These are phyloP conservation scores for Tokudaia muenninki DNA, from an alignment of 2,797 vertebrate species.

Conservation along the genomic window DNA sequence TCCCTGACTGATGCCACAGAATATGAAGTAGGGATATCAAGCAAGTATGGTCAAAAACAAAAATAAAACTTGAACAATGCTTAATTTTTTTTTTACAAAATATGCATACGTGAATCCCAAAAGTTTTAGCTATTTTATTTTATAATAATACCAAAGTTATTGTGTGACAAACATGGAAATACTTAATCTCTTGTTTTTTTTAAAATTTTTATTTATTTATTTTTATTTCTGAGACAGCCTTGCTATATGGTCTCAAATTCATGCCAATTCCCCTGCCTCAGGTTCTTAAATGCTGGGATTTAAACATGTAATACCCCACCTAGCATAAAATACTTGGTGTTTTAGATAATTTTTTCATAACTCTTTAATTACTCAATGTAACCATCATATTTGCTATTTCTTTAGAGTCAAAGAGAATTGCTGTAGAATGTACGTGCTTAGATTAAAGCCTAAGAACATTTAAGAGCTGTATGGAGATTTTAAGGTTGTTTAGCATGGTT, in stretches of 20 bases:
- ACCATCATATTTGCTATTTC: conserved; percentile 52
- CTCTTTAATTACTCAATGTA: conserved; percentile 16
- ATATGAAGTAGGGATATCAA: conserved; percentile 77
- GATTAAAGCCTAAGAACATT: neutral
- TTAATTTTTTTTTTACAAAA: conserved; percentile 79
- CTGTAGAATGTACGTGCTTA: conserved; percentile 31
- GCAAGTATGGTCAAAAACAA: conserved; percentile 78
- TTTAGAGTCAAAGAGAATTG: conserved; percentile 78
- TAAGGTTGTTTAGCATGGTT: neutral
- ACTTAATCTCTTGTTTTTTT: neutral
- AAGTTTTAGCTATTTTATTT: conserved; percentile 85
- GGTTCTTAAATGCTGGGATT: neutral
- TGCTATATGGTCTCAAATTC: neutral
- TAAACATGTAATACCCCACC: neutral
- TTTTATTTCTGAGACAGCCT: neutral
- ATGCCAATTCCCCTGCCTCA: neutral
- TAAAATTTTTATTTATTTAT: neutral
- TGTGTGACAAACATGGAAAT: neutral
- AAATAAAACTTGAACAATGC: neutral
- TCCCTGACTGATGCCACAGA: conserved; percentile 75
- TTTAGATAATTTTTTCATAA: conserved; percentile 42
- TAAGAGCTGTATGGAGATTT: neutral
- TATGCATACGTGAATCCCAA: conserved; percentile 53
- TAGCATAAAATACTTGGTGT: neutral
- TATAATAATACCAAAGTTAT: conserved; percentile 58